Evolutionary conservation across 2,113 vertebrate genomes (phyloP).

Genomic region (Ptychochromis oligacanthus): DNA sequence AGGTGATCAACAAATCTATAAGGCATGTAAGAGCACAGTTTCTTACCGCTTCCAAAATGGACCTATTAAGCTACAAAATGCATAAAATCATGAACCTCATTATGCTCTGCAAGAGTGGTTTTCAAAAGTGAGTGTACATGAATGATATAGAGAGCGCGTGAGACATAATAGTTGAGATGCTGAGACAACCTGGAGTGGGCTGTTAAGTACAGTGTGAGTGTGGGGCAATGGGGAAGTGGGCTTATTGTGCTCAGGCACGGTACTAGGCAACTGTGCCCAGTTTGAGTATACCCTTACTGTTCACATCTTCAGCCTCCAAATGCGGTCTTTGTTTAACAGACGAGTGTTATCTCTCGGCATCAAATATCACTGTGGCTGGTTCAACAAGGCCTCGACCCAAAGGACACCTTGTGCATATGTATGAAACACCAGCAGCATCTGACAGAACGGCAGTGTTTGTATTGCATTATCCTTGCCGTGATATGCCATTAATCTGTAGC

Average conservation of each 20-base stretch:
- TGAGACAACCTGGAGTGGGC: not conserved
- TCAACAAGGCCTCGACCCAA: not conserved
- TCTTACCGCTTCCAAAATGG: not conserved
- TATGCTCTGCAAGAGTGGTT: not conserved
- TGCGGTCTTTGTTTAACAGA: not conserved
- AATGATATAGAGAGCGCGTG: not conserved
- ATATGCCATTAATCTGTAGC: not conserved
- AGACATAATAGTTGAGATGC: no score
- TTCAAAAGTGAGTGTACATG: not conserved
- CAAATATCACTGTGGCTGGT: not conserved
- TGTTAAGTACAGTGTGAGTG: not conserved
- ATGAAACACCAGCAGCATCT: not conserved
- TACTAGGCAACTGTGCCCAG: not conserved
- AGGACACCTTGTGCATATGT: not conserved
- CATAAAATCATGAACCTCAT: not conserved
- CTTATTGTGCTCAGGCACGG: not conserved
- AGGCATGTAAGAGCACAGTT: not conserved
- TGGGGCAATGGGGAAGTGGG: not conserved
- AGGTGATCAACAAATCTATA: not conserved
- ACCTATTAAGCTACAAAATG: not conserved
- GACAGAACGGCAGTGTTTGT: not conserved
- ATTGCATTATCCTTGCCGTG: not conserved
- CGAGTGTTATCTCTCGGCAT: not conserved
- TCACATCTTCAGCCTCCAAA: not conserved
- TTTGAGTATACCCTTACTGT: not conserved